A percentile compares a stretch with the other conserved stretches of the same genome.
Conservation (phyloP, 2,797 vertebrate genomes). For the Xenentodon cancila region DNA sequence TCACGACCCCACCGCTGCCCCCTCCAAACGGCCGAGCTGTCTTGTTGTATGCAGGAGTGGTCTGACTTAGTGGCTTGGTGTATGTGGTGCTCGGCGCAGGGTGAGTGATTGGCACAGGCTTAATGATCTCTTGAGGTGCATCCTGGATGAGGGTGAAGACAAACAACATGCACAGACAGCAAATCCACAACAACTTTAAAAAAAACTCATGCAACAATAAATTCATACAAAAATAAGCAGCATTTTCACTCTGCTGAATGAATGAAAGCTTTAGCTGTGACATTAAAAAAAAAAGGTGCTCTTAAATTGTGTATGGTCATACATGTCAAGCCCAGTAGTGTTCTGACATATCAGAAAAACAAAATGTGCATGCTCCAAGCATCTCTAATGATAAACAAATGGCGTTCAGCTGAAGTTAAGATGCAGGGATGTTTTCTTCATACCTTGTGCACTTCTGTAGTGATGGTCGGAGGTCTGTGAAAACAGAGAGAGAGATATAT, state of each 20-base stretch:
- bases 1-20: slow-evolving; percentile 15
- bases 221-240: slow-evolving; percentile 14
- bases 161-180: slow-evolving; percentile 69
- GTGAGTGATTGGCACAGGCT: slow-evolving; percentile 94
- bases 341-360: slow-evolving; percentile 67
- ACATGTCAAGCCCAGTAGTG: slow-evolving; percentile 44
- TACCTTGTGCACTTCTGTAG: slow-evolving; percentile 86
- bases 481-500: slow-evolving; percentile 39
- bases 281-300: slow-evolving; percentile 21
- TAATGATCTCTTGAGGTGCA: slow-evolving; percentile 92
- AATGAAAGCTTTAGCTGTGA: slow-evolving; percentile 41
- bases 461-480: slow-evolving; percentile 81
- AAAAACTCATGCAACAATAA: slow-evolving; percentile 54
- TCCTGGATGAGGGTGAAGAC: slow-evolving; percentile 83
- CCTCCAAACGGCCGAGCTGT: slow-evolving; percentile 93
- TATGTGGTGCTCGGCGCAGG: slow-evolving; percentile 76
- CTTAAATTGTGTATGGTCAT: background rate
- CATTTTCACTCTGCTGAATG: slow-evolving; percentile 10
- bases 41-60: slow-evolving; percentile 90
- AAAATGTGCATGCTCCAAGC: slow-evolving; percentile 23
- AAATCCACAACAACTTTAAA: slow-evolving; percentile 30
- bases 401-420: background rate
- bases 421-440: slow-evolving; percentile 41
- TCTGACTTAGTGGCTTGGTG: slow-evolving; percentile 80
- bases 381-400: background rate